These are phyloP conservation scores for Eptatretus atami DNA, from an alignment of 2,797 vertebrate species.

Conservation along the genomic window DNA sequence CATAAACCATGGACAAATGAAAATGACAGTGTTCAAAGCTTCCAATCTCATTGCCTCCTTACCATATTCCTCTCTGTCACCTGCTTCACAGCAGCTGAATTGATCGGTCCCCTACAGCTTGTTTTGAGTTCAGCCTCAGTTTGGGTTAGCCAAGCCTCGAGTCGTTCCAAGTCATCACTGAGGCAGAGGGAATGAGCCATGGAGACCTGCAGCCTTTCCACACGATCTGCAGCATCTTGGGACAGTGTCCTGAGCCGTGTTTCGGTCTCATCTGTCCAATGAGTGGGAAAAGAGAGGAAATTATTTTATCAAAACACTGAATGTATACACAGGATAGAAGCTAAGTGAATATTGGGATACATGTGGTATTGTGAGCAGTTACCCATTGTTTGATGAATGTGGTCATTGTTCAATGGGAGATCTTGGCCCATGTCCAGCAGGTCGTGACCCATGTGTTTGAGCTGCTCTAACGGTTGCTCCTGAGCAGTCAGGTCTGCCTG, in stretches of 20 bases:
- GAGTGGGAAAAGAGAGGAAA: too few species aligned
- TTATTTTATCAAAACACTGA: too few species aligned
- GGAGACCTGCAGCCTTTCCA: background rate
- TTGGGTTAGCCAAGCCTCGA: background rate
- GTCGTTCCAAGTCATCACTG: background rate
- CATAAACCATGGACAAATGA: too few species aligned
- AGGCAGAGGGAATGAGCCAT: background rate
- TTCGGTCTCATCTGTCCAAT: too few species aligned
- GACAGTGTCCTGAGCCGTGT: background rate
- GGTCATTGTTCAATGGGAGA: background rate
- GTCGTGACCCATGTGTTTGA: background rate
- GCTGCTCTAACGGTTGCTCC: background rate
- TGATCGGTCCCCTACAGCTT: background rate
- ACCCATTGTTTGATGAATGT: too few species aligned
- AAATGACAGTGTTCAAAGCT: background rate
- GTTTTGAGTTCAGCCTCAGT: background rate
- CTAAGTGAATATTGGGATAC: too few species aligned
- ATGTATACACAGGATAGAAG: too few species aligned
- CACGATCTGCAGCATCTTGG: background rate
- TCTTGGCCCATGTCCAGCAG: slow-evolving; percentile 1
- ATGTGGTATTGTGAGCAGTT: too few species aligned
- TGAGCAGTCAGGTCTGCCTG: background rate
- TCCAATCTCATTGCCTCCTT: background rate
- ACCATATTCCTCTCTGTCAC: background rate
- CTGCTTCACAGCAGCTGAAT: background rate